Base-by-base conservation (phyloP, 2,797 vertebrate species). In the Oryzias sinensis region DNA sequence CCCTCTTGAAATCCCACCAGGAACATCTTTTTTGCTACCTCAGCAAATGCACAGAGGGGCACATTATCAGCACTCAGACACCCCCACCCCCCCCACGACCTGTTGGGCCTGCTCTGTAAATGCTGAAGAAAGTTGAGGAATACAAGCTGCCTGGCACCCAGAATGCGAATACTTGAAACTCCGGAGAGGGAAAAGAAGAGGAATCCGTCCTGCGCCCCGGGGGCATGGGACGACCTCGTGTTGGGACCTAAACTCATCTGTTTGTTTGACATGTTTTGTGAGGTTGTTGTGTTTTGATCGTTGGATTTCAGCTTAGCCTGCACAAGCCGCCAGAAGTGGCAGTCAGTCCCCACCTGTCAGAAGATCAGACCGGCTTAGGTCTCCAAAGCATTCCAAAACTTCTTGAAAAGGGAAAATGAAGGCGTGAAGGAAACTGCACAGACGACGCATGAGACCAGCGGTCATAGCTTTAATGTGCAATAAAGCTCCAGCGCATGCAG, bases 21-120 rank as follows among this genome's bases (percentile, higher is more conserved):
- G 74, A 68, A 72, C 51, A 22, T 59, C 73, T 84, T 87, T 37
- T 82, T 84, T 56, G 68, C 88, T 91, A 90, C 89, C 88, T 91
- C 90, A 87, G 83, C 80, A 79, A 76, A 73, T 68, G 58, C 56
- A 79, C 76, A 81, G 78, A 83, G 87, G 81, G 80, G 80, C 80
- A 73, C 77, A 68, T 75, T 55, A 66, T 47, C 18, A 43, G 62
- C 58, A 56, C 68, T 56, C 41, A 42, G 20, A 40, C 40, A 29
- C 33, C 20, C 33, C 51, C 11, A 14, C 48, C 56, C 49, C 56
- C 41, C 53, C 51, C 59, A 53, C 25, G 64, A 63, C 59, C 59
- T 55, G 46, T 65, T 54, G 53, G 57, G 57, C 57, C 68, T 43
- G 66, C 62, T 63, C 73, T 74, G 33, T 37, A 37, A 37, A 37